phyloP scores from a whole-genome alignment of 2,113 vertebrate genomes.

The Thalassoma bifasciatum region DNA sequence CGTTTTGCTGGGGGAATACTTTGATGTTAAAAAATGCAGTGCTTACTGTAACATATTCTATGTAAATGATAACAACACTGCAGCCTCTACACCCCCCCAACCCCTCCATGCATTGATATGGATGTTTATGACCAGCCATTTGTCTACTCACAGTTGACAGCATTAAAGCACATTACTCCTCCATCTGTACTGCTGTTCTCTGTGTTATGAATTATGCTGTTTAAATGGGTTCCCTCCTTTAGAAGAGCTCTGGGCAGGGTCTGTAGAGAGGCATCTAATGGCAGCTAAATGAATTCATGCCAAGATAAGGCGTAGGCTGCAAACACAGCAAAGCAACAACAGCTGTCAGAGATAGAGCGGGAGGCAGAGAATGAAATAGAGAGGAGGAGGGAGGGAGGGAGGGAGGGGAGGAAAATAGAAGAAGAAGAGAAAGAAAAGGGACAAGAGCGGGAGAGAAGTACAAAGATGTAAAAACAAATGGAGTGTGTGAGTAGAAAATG shows the following conservation, averaged over 20 bases:
- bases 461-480: constrained; percentile 68
- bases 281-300: constrained; percentile 76
- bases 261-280: constrained; percentile 76
- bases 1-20: constrained; percentile 55
- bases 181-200: constrained; percentile 51
- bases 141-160: constrained; percentile 71
- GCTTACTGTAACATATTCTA: constrained; percentile 58
- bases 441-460: constrained; percentile 38
- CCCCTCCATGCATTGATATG: constrained; percentile 41
- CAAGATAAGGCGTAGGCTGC: constrained; percentile 74
- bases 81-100: constrained; percentile 20
- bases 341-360: constrained; percentile 70
- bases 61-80: constrained; percentile 68
- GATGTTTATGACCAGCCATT: constrained; percentile 66
- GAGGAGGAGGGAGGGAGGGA: background rate
- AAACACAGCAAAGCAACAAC: constrained; percentile 73
- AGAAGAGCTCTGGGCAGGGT: constrained; percentile 67
- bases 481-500: constrained; percentile 50
- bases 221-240: constrained; percentile 71
- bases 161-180: constrained; percentile 70
- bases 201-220: constrained; percentile 74
- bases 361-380: constrained; percentile 26
- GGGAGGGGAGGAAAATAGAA: constrained; percentile 28
- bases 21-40: constrained; percentile 65
- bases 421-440: constrained; percentile 19